A percentile compares a stretch with the other conserved stretches of the same genome.
Conservation (phyloP, 1,140 invertebrate species). For the Elysia chlorotica region DNA sequence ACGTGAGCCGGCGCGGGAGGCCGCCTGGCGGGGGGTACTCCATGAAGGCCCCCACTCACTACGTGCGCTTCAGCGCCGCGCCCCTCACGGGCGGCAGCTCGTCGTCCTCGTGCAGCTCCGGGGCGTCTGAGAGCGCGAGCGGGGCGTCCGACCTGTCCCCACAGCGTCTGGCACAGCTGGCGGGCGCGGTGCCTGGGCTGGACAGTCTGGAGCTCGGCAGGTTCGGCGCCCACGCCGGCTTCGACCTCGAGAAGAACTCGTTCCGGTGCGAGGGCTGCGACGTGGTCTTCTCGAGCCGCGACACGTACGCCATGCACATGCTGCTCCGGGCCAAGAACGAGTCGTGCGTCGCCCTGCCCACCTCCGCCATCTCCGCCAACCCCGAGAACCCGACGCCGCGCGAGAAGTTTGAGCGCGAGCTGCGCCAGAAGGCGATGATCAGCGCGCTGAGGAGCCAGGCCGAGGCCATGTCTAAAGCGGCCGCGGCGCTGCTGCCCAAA, state of each 20-base stretch:
- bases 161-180: not conserved
- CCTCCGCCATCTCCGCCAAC: constrained; percentile 17
- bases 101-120: no score
- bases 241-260: constrained; percentile 28
- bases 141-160: no score
- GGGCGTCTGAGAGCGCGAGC: no score
- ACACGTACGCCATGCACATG: constrained; percentile 59
- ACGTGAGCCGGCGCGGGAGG: constrained; percentile 17
- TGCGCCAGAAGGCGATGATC: constrained; percentile 10
- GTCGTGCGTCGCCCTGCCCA: constrained; percentile 32
- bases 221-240: constrained; percentile 5
- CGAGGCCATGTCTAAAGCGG: constrained; percentile 1
- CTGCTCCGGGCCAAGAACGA: constrained; percentile 56
- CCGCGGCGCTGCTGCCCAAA: not conserved
- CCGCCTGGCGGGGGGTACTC: constrained; percentile 24
- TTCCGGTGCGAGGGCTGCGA: constrained; percentile 54
- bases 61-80: not conserved
- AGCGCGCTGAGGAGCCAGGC: constrained; percentile 1
- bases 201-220: constrained; percentile 8
- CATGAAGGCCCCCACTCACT: constrained; percentile 14
- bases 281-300: constrained; percentile 48
- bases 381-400: not conserved
- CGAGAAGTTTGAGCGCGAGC: constrained; percentile 9
- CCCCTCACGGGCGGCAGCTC: not conserved
- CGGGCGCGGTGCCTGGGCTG: not conserved